These are phyloP conservation scores for Drosophila rhopaloa DNA, from an alignment of 1,140 invertebrate species.

Conservation along the genomic window DNA sequence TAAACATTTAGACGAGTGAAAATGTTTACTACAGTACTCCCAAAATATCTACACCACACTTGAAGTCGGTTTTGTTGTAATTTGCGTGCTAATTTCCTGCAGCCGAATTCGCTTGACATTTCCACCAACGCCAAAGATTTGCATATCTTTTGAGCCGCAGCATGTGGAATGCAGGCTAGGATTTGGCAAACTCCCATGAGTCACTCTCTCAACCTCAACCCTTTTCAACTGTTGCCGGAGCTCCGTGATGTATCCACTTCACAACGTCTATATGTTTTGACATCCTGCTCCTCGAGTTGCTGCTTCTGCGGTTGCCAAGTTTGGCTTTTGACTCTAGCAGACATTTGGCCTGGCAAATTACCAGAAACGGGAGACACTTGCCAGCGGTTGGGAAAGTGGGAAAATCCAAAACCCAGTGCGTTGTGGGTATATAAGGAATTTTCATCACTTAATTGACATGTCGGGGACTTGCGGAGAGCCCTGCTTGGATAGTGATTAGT, in stretches of 20 bases:
- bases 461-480: conserved; percentile 4
- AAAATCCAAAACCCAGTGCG: background rate
- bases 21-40: background rate
- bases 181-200: background rate
- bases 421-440: conserved; percentile 27
- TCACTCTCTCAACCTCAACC: too few species aligned
- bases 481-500: conserved; percentile 16
- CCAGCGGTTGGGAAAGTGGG: background rate
- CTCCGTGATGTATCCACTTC: conserved; percentile 35
- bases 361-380: conserved; percentile 19
- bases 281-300: conserved; percentile 34
- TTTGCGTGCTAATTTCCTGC: conserved; percentile 75
- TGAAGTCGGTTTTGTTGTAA: conserved; percentile 45
- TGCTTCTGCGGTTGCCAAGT: conserved; percentile 41
- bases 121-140: conserved; percentile 50
- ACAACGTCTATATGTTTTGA: conserved; percentile 47
- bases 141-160: conserved; percentile 63
- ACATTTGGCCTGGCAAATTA: conserved; percentile 39
- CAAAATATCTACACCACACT: conserved; percentile 3
- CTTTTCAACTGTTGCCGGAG: conserved; percentile 13
- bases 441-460: conserved; percentile 61
- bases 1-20: background rate
- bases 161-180: conserved; percentile 39
- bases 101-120: conserved; percentile 56
- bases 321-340: conserved; percentile 45